Evolutionary conservation across 2,888 invertebrate genomes (phyloP), one percentile per base, ranked within the genome.

Genomic region (Macrostomum cliftonense): DNA sequence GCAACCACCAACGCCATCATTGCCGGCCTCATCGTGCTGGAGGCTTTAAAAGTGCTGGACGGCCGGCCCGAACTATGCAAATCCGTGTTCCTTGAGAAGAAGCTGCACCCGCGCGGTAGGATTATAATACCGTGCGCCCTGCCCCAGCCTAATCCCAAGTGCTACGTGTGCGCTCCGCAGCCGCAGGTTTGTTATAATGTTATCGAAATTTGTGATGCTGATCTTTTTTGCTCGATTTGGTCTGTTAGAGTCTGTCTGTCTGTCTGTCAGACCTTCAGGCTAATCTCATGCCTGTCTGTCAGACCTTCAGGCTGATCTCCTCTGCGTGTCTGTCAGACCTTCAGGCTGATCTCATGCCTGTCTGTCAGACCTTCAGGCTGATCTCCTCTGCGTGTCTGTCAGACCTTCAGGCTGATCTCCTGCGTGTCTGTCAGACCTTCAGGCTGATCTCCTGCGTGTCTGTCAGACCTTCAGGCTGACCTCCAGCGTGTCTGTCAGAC

Each of bases 1-100:
- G 95, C 97, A 7, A 91, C 95, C 0, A 93, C 95, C 1, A 99
- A 99, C 68, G 95, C 97, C 0, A 84, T 97, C 51, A 83, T 97
- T 37, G 91, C 93, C 0, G 97, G 91, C 0, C 75, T 95, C n/a
- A 85, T 91, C 1, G 86, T 93, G 0, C 74, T 91, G 47, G 82
- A 88, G 53, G 81, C 84, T 0, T 79, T 88, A 57, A 78, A 80
- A 48, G 76, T 86, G 7, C 73, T 95, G 1, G 72, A 75, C 45
- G 63, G 50, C 14, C 13, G n/a, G 21, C 19, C 14, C 2, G 44
- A 43, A 11, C 20, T 7, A 28, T 20, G 44, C 28, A 43, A 12
- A 12, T 43, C 19, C 14, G 20, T 43, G 28, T 45, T 45, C 16
- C 38, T 37, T 39, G 40, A 46, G 39, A 37, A 45, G 44, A 21